phyloP scores from a whole-genome alignment of 2,888 invertebrate genomes.

The Pyrrhia umbra region DNA sequence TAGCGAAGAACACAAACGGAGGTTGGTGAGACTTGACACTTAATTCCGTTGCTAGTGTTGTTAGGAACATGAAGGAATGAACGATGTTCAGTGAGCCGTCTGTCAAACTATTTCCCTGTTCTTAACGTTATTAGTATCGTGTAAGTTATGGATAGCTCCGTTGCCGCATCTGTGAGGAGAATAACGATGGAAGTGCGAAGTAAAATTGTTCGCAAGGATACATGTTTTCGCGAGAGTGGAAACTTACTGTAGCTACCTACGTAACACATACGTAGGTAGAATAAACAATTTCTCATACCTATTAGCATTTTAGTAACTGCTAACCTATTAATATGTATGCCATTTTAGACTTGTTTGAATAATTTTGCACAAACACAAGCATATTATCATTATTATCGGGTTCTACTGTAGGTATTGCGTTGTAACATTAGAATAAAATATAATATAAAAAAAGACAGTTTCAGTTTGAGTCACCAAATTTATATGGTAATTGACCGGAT shows the following conservation, averaged over 20 bases:
- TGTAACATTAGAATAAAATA: neutral
- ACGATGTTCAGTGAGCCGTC: conserved; percentile 4
- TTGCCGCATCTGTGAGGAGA: conserved; percentile 4
- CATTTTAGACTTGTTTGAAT: conserved; percentile 14
- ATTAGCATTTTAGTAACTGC: conserved; percentile 8
- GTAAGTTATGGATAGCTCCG: conserved; percentile 14
- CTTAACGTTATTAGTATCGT: conserved; percentile 33
- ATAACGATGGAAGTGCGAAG: conserved; percentile 11
- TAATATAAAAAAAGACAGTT: no score
- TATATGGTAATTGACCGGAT: no score
- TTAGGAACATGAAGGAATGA: conserved; percentile 54
- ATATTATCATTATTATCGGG: neutral
- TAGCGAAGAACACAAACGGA: conserved; percentile 67
- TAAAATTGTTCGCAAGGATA: conserved; percentile 9
- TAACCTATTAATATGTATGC: conserved; percentile 9
- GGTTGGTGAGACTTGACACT: conserved; percentile 72
- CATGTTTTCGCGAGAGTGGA: conserved; percentile 7
- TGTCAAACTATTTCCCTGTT: conserved; percentile 36
- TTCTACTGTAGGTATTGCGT: neutral
- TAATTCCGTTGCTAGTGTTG: conserved; percentile 70
- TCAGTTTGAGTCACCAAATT: no score
- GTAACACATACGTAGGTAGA: neutral
- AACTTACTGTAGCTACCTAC: conserved; percentile 4
- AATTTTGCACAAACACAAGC: conserved; percentile 12
- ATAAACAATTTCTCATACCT: conserved; percentile 4